Evolutionary conservation across 1,140 invertebrate species (phyloP).

Genomic region (Polypedilum vanderplanki): DNA sequence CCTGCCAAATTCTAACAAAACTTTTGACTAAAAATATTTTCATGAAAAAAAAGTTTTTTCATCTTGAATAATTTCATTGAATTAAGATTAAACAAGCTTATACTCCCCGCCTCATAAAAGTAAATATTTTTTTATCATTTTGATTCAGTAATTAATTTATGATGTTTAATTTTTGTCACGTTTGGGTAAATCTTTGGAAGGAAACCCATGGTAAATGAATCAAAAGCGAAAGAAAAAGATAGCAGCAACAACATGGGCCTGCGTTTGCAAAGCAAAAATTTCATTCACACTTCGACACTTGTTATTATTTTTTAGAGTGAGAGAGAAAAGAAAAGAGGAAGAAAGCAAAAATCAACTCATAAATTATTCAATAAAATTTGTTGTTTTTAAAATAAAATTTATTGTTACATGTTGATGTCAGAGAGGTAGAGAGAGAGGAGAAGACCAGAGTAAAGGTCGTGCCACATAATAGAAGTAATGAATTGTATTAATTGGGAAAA

Average conservation of each 20-base stretch:
- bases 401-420: background rate
- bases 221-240: too few relatives aligned
- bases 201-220: too few relatives aligned
- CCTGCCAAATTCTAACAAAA: too few relatives aligned
- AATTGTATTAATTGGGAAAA: background rate
- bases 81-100: too few relatives aligned
- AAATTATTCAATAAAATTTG: slow-evolving; percentile 3
- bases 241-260: background rate
- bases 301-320: too few relatives aligned
- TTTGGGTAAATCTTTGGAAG: background rate
- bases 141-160: slow-evolving; percentile 9
- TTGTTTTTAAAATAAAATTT: slow-evolving; percentile 6
- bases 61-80: too few relatives aligned
- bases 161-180: slow-evolving; percentile 18
- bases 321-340: background rate
- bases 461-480: background rate
- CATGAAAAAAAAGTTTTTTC: too few relatives aligned
- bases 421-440: too few relatives aligned
- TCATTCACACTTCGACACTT: background rate
- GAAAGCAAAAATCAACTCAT: background rate
- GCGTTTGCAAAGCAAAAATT: background rate
- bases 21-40: too few relatives aligned
- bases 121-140: background rate
- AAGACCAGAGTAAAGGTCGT: too few relatives aligned
- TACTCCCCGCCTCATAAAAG: background rate